Evolutionary conservation across 1,140 invertebrate genomes (phyloP), one percentile per base, ranked within the genome.

Genomic region (Drusus annulatus): DNA sequence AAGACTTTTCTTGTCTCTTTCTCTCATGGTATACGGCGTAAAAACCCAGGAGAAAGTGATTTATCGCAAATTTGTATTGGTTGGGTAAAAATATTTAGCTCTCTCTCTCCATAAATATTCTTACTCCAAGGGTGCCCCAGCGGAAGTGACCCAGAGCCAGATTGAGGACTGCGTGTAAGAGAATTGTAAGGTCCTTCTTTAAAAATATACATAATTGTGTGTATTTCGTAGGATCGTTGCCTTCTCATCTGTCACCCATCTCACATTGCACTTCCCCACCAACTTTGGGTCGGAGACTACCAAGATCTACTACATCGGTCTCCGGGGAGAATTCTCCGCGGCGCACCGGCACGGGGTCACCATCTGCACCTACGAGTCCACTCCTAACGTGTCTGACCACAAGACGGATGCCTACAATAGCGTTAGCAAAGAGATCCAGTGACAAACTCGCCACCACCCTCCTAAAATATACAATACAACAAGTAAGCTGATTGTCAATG

Each of bases 271-370:
- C 88, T 97, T 99, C 87, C 96, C 95, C 6, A 92, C 89, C 23
- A 98, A 97, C 88, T 96, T 95, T 89, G 96, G 96, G 51, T 92
- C 91, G 28, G 96, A 98, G 56, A 93, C 89, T 73, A 97, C 97
- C 1, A 93, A 92, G 86, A 93, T 99, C 77, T 97, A 96, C 86
- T 99, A 99, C 86, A 98, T 99, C 86, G 98, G 98, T 15, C 90
- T 99, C n/a, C 94, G 94, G 86, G 98, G 97, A 7, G 97, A 99
- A 90, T 98, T 95, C 90, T 92, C 91, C n/a, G 92, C 94, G 84
- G 94, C 92, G 0, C 95, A 95, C 85, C 91, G 93, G 74, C 96
- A 98, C 86, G 96, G 96, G 78, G 95, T 98, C 4, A 95, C 95
- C 23, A 96, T 98, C 84, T 96, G 96, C 84, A 95, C 93, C 75